A percentile compares a stretch with the other conserved stretches of the same genome.
These are phyloP conservation scores for Hormaphis cornu DNA, from an alignment of 1,140 invertebrate species.

Conservation along the genomic window DNA sequence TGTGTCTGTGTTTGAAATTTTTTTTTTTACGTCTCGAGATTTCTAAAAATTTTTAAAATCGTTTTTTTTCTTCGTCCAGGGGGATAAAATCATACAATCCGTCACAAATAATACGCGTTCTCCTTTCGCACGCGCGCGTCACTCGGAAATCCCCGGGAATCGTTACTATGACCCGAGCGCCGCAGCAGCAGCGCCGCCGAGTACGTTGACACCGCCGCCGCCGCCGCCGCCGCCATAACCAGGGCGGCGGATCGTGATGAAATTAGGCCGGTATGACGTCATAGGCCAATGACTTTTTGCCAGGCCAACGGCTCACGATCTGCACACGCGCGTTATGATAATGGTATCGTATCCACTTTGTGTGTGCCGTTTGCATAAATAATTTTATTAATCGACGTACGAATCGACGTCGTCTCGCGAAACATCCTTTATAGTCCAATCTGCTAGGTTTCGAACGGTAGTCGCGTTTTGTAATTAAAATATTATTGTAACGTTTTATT, in stretches of 20 bases:
- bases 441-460: too few relatives aligned
- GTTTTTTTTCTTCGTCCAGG: too few relatives aligned
- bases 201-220: slow-evolving; percentile 19
- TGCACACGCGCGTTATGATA: background rate
- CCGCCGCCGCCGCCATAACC: background rate
- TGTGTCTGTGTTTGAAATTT: too few relatives aligned
- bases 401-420: background rate
- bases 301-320: slow-evolving; percentile 9
- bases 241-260: slow-evolving; percentile 20
- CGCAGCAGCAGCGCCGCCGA: background rate
- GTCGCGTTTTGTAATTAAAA: too few relatives aligned
- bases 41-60: too few relatives aligned
- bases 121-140: background rate
- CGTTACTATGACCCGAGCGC: background rate
- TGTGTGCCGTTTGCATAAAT: slow-evolving; percentile 1
- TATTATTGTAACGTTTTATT: too few relatives aligned
- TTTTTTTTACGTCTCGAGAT: too few relatives aligned
- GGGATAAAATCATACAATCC: too few relatives aligned
- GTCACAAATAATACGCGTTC: background rate
- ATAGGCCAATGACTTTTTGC: slow-evolving; percentile 30
- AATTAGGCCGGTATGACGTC: slow-evolving; percentile 30
- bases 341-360: too few relatives aligned
- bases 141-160: slow-evolving; percentile 2
- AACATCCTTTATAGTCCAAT: background rate
- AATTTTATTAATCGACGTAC: background rate